phyloP scores from a whole-genome alignment of 2,113 vertebrate species.

The Saccopteryx bilineata region DNA sequence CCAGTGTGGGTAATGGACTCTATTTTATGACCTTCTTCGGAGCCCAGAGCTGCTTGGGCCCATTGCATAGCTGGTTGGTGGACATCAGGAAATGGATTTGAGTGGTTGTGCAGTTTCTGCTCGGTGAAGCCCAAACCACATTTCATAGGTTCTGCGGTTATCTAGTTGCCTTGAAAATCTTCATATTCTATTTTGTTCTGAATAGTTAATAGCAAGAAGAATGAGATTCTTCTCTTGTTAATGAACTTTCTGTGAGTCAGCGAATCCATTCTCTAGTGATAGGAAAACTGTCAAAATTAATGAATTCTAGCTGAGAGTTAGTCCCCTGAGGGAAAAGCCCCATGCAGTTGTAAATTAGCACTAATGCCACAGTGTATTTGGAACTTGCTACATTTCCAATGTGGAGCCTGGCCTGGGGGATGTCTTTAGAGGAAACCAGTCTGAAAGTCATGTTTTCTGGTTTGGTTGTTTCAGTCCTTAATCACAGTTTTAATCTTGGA shows the following conservation, averaged over 20 bases:
- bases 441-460: neutral
- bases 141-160: neutral
- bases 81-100: neutral
- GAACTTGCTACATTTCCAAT: neutral
- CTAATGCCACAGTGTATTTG: constrained; percentile 2
- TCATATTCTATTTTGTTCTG: neutral
- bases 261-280: constrained; percentile 57
- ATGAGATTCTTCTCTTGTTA: neutral
- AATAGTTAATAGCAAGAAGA: neutral
- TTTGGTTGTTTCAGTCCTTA: constrained; percentile 12
- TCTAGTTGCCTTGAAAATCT: neutral
- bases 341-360: neutral
- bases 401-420: neutral
- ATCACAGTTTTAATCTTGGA: constrained; percentile 25
- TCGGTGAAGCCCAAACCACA: neutral
- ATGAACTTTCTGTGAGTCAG: constrained; percentile 73
- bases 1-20: neutral
- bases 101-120: neutral
- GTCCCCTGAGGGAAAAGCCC: constrained; percentile 11
- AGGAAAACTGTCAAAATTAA: constrained; percentile 76
- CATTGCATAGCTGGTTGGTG: neutral
- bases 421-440: neutral
- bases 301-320: constrained; percentile 47
- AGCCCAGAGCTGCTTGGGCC: neutral
- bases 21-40: neutral